Evolutionary conservation across 2,113 vertebrate genomes (phyloP).

Genomic region (Scopus umbretta): DNA sequence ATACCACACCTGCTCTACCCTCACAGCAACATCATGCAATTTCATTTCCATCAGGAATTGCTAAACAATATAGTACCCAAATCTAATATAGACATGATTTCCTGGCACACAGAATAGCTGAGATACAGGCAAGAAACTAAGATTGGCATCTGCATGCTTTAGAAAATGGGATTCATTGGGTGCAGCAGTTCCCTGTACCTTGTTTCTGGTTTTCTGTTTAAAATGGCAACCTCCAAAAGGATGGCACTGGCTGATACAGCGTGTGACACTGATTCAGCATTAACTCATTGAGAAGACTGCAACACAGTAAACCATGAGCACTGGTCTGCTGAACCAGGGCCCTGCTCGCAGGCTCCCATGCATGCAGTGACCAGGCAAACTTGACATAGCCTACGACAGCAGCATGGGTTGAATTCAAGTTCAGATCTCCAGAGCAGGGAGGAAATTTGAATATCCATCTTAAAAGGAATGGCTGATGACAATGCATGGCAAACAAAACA

Average conservation of each 20-base stretch:
- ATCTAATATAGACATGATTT: background rate
- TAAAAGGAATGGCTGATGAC: background rate
- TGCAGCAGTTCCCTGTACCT: background rate
- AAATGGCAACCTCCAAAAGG: background rate
- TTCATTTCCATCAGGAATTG: background rate
- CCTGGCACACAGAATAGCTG: background rate
- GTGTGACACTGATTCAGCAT: background rate
- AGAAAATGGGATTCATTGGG: background rate
- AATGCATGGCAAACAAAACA: background rate
- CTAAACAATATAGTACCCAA: background rate
- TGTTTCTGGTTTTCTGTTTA: background rate
- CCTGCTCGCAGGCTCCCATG: background rate
- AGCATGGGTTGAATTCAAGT: background rate
- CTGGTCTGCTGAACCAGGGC: background rate
- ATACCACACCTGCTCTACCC: background rate
- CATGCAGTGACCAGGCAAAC: background rate
- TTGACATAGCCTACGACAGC: background rate
- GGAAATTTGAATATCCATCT: background rate
- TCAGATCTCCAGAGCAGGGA: background rate
- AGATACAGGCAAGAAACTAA: background rate
- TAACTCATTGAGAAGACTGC: background rate
- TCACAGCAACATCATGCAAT: background rate
- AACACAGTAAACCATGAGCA: background rate
- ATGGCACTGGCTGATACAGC: background rate
- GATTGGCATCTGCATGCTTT: fast-evolving